Evolutionary conservation across 2,113 vertebrate species (phyloP).

Genomic region (Mormyrus lacerda): DNA sequence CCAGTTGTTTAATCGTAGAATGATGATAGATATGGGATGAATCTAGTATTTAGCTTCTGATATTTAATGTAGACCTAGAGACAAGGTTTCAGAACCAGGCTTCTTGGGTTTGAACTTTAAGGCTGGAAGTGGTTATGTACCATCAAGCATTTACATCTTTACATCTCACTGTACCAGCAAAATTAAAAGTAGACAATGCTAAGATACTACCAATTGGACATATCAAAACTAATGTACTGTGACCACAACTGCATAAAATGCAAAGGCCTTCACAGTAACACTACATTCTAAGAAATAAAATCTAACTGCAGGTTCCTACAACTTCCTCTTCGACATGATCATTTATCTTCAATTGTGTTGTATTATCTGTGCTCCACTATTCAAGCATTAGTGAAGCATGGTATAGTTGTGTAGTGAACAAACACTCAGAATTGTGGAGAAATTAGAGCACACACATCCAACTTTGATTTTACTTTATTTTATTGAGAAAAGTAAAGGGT

Average conservation of each 20-base stretch:
- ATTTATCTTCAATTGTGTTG: not conserved
- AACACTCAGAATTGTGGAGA: not conserved
- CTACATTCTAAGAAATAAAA: not conserved
- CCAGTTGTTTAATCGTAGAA: not conserved
- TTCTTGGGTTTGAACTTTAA: not conserved
- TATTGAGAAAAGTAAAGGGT: constrained; percentile 22
- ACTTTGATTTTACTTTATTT: constrained; percentile 19
- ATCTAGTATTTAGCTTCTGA: not conserved
- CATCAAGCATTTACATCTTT: not conserved
- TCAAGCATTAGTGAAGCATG: not conserved
- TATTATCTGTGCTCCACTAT: not conserved
- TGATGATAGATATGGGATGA: not conserved
- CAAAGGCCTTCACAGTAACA: not conserved
- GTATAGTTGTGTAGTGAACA: not conserved
- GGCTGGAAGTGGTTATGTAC: not conserved
- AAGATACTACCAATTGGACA: not conserved
- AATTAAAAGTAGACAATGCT: not conserved
- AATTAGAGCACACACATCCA: not conserved
- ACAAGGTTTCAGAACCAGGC: not conserved
- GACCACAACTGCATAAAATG: not conserved
- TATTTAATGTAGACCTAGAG: not conserved
- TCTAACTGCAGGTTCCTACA: not conserved
- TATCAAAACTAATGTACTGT: not conserved
- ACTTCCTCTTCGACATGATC: not conserved
- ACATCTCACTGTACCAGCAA: not conserved